These are phyloP conservation scores for Colletes latitarsis DNA, from an alignment of 1,140 invertebrate genomes.

Conservation along the genomic window DNA sequence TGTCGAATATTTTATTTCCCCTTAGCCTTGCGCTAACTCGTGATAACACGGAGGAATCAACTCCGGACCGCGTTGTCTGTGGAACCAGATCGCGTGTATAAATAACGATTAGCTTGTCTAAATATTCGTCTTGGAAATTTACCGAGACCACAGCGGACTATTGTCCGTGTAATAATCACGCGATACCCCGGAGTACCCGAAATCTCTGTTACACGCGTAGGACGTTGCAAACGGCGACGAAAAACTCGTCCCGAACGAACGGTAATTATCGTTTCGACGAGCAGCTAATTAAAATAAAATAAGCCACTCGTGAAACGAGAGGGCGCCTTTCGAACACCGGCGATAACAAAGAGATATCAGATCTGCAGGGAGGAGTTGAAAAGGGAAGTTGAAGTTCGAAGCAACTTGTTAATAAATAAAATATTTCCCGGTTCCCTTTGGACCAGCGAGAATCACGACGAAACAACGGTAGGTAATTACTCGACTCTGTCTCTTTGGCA, in stretches of 20 bases:
- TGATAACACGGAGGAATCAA: conserved; percentile 15
- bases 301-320: neutral
- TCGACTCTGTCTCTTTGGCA: neutral
- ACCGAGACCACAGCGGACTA: neutral
- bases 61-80: neutral
- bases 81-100: neutral
- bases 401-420: conserved; percentile 31
- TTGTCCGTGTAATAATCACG: neutral
- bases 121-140: conserved; percentile 3
- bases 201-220: no score
- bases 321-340: neutral
- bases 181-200: no score
- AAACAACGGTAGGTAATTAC: conserved; percentile 1
- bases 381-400: neutral
- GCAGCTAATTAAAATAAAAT: conserved; percentile 36
- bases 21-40: conserved; percentile 19
- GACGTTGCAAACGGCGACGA: no score
- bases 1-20: conserved; percentile 40
- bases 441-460: neutral
- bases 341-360: neutral
- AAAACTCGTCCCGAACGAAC: no score
- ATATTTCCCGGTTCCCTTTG: conserved; percentile 13
- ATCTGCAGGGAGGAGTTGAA: neutral
- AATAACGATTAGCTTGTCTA: neutral
- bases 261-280: neutral